These are phyloP conservation scores for Hydrochoerus hydrochaeris DNA, from an alignment of 2,113 vertebrate genomes.

Conservation along the genomic window DNA sequence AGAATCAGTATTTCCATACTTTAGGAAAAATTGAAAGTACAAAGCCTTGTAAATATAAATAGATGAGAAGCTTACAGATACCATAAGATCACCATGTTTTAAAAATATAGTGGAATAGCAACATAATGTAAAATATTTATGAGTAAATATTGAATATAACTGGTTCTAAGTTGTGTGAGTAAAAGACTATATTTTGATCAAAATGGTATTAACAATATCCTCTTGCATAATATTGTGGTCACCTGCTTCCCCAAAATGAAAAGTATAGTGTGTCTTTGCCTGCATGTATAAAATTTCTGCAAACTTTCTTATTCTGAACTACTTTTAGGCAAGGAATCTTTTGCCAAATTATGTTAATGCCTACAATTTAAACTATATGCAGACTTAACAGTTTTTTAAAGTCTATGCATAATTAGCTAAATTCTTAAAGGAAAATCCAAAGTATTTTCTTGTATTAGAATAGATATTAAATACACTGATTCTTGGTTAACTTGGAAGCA, in stretches of 20 bases:
- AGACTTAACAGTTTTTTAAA: neutral
- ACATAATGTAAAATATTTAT: slow-evolving; percentile 24
- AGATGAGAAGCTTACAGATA: neutral
- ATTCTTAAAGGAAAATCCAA: neutral
- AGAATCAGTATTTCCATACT: slow-evolving; percentile 55
- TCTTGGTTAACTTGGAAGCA: slow-evolving; percentile 70
- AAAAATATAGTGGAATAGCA: neutral
- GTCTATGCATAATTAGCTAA: neutral
- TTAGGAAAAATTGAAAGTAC: neutral
- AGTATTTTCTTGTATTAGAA: slow-evolving; percentile 68
- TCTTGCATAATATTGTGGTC: neutral
- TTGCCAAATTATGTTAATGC: neutral
- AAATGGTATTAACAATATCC: neutral
- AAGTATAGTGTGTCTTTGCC: neutral
- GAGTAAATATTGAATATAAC: neutral
- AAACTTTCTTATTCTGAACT: neutral
- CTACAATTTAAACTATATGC: neutral
- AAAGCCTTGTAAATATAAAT: neutral
- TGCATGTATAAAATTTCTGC: neutral
- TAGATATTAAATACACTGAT: neutral
- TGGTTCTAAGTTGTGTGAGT: neutral
- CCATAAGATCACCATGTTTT: neutral
- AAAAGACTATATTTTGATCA: neutral
- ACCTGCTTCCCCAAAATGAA: neutral
- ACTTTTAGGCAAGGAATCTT: neutral